Conservation (phyloP, 2,888 invertebrate species). For the Yponomeuta malinellus region DNA sequence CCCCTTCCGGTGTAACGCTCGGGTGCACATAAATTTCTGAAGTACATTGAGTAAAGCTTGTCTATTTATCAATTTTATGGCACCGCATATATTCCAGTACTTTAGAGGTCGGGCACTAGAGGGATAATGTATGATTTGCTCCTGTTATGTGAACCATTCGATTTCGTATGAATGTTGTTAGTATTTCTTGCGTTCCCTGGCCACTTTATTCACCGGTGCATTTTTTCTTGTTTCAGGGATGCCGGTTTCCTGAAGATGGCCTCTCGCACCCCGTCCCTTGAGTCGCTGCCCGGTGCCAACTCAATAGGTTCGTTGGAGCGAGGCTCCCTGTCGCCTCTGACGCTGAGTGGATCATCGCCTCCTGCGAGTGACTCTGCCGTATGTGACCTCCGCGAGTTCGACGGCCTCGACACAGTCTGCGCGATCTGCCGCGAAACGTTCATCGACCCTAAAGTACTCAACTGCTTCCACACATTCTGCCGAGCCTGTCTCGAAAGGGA, state of each 20-base stretch:
- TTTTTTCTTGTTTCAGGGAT: conserved; percentile 81
- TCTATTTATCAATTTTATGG: conserved; percentile 59
- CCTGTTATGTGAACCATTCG: not conserved
- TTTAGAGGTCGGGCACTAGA: conserved; percentile 40
- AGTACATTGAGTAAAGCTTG: conserved; percentile 54
- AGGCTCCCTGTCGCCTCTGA: conserved; percentile 87
- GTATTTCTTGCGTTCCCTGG: not conserved
- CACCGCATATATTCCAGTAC: conserved; percentile 33
- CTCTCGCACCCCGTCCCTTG: conserved; percentile 94
- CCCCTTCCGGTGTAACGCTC: conserved; percentile 45
- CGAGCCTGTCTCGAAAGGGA: conserved; percentile 86
- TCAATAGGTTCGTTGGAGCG: conserved; percentile 93
- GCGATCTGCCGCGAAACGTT: conserved; percentile 85
- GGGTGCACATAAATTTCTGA: conserved; percentile 44
- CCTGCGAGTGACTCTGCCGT: conserved; percentile 90
- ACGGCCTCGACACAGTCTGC: conserved; percentile 78
- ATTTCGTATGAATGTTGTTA: not conserved
- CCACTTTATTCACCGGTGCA: conserved; percentile 23
- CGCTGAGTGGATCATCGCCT: conserved; percentile 91
- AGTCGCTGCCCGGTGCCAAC: conserved; percentile 93
- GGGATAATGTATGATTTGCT: not conserved
- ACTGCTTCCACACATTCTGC: conserved; percentile 91
- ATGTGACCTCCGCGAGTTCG: conserved; percentile 81
- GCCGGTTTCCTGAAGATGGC: conserved; percentile 95
- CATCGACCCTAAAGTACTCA: conserved; percentile 83